Percentiles rank a stretch among this genome's conserved stretches.
Evolutionary conservation across 1,140 invertebrate genomes (phyloP).

Genomic region (Euborellia annulipes): DNA sequence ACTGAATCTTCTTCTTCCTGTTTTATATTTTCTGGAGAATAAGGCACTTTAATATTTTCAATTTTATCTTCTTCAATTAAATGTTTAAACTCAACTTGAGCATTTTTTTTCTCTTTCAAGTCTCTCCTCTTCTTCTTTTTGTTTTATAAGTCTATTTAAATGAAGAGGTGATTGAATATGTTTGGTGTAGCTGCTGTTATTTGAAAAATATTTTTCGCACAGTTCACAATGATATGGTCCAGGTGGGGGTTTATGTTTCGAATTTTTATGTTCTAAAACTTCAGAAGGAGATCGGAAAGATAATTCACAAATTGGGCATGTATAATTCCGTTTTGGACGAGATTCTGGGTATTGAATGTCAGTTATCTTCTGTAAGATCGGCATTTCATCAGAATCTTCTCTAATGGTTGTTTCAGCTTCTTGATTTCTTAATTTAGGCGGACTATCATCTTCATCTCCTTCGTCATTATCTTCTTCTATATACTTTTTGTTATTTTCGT

Average conservation of each 20-base stretch:
- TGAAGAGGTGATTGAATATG: conserved; percentile 20
- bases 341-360: conserved; percentile 14
- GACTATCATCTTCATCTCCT: conserved; percentile 1
- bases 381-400: conserved; percentile 13
- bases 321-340: conserved; percentile 4
- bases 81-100: conserved; percentile 18
- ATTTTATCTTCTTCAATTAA: conserved; percentile 22
- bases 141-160: background rate
- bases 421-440: background rate
- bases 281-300: conserved; percentile 5
- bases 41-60: conserved; percentile 22
- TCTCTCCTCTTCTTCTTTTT: conserved; percentile 26
- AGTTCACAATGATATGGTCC: conserved; percentile 22
- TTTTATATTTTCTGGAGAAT: conserved; percentile 20
- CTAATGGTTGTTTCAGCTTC: background rate
- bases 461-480: conserved; percentile 1
- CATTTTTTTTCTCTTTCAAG: conserved; percentile 24
- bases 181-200: conserved; percentile 26
- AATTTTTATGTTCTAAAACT: conserved; percentile 4
- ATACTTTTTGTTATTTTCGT: conserved; percentile 5
- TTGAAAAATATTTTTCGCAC: conserved; percentile 28
- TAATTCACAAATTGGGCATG: conserved; percentile 1
- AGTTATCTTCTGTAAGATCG: conserved; percentile 8
- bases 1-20: conserved; percentile 31
- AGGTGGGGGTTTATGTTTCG: background rate